Evolutionary conservation across 2,113 vertebrate species (phyloP).

Genomic region (Centropristis striata): DNA sequence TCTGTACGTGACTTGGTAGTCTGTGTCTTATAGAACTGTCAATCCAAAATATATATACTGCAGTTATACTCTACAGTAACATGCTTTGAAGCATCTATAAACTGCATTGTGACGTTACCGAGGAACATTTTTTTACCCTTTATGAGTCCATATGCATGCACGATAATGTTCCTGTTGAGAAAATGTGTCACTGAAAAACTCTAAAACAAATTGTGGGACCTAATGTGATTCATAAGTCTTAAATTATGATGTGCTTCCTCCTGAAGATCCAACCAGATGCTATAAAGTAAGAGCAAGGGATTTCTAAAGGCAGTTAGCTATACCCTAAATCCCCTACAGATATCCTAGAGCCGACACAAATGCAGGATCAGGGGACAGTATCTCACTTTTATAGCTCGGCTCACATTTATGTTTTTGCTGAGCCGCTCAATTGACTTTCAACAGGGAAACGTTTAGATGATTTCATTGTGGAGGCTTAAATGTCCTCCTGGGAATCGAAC

Average conservation of each 20-base stretch:
- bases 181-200: neutral
- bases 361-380: slow-evolving; percentile 39
- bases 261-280: neutral
- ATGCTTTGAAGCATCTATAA: neutral
- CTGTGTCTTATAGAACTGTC: neutral
- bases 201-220: neutral
- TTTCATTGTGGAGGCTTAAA: slow-evolving; percentile 55
- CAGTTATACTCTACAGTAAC: neutral
- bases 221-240: neutral
- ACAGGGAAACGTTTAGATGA: slow-evolving; percentile 51
- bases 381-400: slow-evolving; percentile 58
- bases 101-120: neutral
- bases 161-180: neutral
- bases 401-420: slow-evolving; percentile 63
- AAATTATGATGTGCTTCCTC: neutral
- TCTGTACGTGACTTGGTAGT: neutral
- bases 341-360: slow-evolving; percentile 30
- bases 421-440: slow-evolving; percentile 61
- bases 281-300: slow-evolving; percentile 20
- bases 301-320: slow-evolving; percentile 35
- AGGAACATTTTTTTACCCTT: neutral
- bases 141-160: neutral
- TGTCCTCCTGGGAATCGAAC: slow-evolving; percentile 49
- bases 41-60: neutral
- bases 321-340: slow-evolving; percentile 32